These are phyloP conservation scores for Ochotona curzoniae DNA, from an alignment of 2,113 vertebrate genomes.

Conservation along the genomic window DNA sequence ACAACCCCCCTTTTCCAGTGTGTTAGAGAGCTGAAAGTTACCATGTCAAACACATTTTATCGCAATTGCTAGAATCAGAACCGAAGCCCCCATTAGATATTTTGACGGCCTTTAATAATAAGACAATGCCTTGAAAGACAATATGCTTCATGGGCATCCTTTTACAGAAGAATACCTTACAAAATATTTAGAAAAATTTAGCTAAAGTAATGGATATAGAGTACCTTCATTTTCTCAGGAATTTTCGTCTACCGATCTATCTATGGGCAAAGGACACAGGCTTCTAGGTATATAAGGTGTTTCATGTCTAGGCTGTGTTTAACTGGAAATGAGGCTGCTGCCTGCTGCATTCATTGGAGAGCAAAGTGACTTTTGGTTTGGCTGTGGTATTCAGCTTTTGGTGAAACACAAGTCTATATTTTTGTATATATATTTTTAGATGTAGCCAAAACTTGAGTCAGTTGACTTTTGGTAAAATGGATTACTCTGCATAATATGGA, in stretches of 20 bases:
- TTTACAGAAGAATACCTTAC: too few species aligned
- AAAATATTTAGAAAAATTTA: neutral
- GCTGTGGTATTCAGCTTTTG: neutral
- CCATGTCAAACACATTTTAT: neutral
- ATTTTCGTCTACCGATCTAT: neutral
- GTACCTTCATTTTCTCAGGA: neutral
- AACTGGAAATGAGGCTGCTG: neutral
- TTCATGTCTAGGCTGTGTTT: neutral
- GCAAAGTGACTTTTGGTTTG: neutral
- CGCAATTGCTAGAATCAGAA: neutral
- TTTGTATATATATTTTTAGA: neutral
- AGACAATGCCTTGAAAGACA: neutral
- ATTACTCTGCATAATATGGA: neutral
- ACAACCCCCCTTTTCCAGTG: neutral
- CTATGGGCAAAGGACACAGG: neutral
- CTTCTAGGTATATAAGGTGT: neutral
- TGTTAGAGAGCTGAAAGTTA: neutral
- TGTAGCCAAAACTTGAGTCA: neutral
- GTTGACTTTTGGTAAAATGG: neutral
- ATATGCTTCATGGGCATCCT: neutral
- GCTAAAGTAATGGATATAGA: neutral
- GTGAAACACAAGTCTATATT: neutral
- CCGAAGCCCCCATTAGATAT: neutral
- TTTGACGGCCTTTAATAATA: neutral
- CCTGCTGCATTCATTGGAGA: neutral